These are phyloP conservation scores for Chamaea fasciata DNA, from an alignment of 2,113 vertebrate species.

Conservation along the genomic window DNA sequence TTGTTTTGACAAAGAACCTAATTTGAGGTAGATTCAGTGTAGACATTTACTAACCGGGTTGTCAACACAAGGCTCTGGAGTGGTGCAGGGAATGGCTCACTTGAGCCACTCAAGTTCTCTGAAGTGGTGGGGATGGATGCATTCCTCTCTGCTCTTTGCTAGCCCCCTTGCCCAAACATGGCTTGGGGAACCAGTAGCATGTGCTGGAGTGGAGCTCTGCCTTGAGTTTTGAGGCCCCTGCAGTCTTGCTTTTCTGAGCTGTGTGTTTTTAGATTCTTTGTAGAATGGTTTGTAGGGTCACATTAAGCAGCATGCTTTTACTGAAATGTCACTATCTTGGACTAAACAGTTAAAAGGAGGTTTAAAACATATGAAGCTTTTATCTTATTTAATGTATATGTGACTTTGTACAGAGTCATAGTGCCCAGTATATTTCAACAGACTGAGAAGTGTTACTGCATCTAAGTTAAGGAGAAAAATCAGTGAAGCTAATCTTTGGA, in stretches of 20 bases:
- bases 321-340: background rate
- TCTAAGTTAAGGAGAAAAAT: background rate
- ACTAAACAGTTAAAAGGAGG: background rate
- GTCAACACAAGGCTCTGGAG: background rate
- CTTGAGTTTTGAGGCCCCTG: background rate
- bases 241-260: background rate
- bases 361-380: background rate
- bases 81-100: background rate
- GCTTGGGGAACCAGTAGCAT: background rate
- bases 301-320: background rate
- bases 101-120: background rate
- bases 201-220: background rate
- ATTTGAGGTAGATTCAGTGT: conserved; percentile 7
- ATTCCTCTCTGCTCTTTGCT: background rate
- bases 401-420: background rate
- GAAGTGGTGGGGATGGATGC: background rate
- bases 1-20: background rate
- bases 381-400: background rate
- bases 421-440: background rate
- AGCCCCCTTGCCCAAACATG: background rate
- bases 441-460: background rate
- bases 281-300: background rate
- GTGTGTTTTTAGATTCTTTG: background rate
- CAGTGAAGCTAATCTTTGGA: background rate
- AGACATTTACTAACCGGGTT: background rate